Evolutionary conservation across 2,797 vertebrate species (phyloP), one percentile per base, ranked within the genome.

Genomic region (Cynodonichthys magdalenae): DNA sequence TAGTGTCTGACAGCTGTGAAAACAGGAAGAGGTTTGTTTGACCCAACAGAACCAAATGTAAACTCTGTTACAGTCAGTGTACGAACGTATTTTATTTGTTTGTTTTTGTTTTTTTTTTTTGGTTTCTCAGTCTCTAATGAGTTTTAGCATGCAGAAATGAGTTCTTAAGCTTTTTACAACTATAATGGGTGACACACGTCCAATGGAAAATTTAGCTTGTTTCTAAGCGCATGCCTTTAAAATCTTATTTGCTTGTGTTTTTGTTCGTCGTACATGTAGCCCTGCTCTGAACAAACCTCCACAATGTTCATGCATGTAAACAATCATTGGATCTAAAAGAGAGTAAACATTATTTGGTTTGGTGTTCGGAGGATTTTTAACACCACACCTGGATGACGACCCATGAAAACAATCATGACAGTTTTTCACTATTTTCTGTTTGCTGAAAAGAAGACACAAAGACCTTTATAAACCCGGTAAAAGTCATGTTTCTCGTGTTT

Each of bases 291-390:
- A 61, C 53, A 69, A 63, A 15, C 7, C 6, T 1, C 31, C 67
- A 67, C 49, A 15, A 53, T 34, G 57, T 55, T 80, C 84, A 87
- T 89, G 87, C 83, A 82, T 71, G 80, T 81, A 83, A 87, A 89
- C 85, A 75, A 76, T 82, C 65, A 84, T 69, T 72, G 80, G 81
- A 75, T 67, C 66, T 73, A 82, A 71, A 57, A 29, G 9, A 63
- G 53, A 77, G 82, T 81, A 81, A 88, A 84, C 79, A 58, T 65
- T 63, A 29, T 60, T 44, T 41, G 12, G 45, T 53, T 58, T 73
- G 48, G 14, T 19, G 31, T 62, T 10, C 1, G 18, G 55, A 54
- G 60, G 50, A 45, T 11, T 11, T 34, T 24, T 17, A 34, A 53
- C 36, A 39, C 36, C 36, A 3, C 36, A 6, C 36, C 36, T 14